Percentiles rank a stretch among this genome's conserved stretches.
phyloP scores from a whole-genome alignment of 2,888 invertebrate species.

The Oligia latruncula region DNA sequence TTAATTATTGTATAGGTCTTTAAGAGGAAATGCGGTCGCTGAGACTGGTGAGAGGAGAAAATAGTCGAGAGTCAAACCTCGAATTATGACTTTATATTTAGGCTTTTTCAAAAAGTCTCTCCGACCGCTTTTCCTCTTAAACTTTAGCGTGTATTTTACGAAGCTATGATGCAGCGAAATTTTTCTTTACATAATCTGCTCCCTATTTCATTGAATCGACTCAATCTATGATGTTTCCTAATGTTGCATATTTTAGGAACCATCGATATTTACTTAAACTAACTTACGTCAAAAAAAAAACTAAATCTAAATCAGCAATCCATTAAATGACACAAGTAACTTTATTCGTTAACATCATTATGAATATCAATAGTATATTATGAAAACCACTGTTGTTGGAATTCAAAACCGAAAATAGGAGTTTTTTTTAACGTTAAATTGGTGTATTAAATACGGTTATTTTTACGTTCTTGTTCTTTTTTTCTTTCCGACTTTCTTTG shows the following conservation, averaged over 20 bases:
- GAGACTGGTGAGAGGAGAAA: too few relatives aligned
- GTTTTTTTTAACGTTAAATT: too few relatives aligned
- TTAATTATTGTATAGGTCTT: neutral
- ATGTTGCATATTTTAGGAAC: neutral
- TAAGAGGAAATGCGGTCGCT: too few relatives aligned
- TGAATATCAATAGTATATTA: neutral
- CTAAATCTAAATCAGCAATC: neutral
- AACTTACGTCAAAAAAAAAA: neutral
- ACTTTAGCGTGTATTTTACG: neutral
- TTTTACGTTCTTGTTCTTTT: neutral
- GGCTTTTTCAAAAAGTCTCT: too few relatives aligned
- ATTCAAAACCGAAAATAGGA: too few relatives aligned
- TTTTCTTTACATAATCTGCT: neutral
- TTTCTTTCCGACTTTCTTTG: too few relatives aligned
- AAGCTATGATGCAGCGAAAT: slow-evolving; percentile 28
- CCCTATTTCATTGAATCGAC: neutral
- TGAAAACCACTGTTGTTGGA: neutral
- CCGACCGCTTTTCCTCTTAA: too few relatives aligned
- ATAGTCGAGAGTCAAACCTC: too few relatives aligned
- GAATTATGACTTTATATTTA: too few relatives aligned
- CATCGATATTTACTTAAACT: neutral
- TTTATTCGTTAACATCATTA: neutral
- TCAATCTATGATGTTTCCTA: neutral
- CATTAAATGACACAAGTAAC: neutral
- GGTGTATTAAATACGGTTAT: too few relatives aligned